Percentiles rank a stretch among this genome's conserved stretches.
Evolutionary conservation across 2,888 invertebrate species (phyloP).

Genomic region (Poecilus cupreus): DNA sequence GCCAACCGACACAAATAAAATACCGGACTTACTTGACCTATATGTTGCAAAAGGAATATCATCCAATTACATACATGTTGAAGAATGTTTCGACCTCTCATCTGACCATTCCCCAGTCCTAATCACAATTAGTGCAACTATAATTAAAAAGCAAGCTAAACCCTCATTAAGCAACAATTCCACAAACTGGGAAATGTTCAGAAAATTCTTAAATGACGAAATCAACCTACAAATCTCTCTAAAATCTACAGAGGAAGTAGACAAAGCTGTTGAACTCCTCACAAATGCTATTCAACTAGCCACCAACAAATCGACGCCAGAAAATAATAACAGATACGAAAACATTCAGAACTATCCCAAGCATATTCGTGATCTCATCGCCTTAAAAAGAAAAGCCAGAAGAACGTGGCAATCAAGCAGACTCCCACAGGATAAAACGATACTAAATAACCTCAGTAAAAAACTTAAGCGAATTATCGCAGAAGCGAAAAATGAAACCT

Average conservation of each 20-base stretch:
- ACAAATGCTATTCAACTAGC: constrained; percentile 32
- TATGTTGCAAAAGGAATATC: constrained; percentile 62
- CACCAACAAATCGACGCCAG: not conserved
- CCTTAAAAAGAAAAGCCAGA: constrained; percentile 44
- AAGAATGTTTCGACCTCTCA: constrained; percentile 60
- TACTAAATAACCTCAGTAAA: constrained; percentile 54
- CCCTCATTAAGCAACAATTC: constrained; percentile 44
- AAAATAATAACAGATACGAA: not conserved
- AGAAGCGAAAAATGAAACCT: not conserved
- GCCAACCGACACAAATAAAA: constrained; percentile 63
- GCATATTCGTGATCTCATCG: constrained; percentile 52
- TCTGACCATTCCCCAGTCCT: constrained; percentile 62
- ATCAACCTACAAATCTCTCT: constrained; percentile 14
- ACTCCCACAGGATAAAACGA: constrained; percentile 57
- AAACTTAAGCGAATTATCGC: constrained; percentile 43
- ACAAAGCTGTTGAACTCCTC: constrained; percentile 39
- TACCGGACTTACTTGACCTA: constrained; percentile 64
- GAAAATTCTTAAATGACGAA: constrained; percentile 8
- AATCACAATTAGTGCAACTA: constrained; percentile 48
- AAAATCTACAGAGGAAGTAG: constrained; percentile 42
- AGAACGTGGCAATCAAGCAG: constrained; percentile 59
- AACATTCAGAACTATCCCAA: constrained; percentile 2
- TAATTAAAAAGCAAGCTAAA: constrained; percentile 48
- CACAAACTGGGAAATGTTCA: constrained; percentile 27
- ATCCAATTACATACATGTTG: constrained; percentile 44